Evolutionary conservation across 2,113 vertebrate genomes (phyloP).

Genomic region (Pelmatolapia mariae): DNA sequence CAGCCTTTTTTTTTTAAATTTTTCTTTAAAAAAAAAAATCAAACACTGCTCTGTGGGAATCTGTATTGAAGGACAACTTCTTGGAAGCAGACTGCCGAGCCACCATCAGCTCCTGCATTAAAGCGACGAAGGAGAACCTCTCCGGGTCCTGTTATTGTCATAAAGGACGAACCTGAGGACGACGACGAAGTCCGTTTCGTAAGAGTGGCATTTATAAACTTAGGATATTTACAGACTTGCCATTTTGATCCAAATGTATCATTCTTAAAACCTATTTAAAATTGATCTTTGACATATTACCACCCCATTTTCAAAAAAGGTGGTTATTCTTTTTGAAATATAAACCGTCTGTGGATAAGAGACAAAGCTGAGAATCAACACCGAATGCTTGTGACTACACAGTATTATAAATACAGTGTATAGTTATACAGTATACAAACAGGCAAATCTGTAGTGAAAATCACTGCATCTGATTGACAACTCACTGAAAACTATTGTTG

Average conservation of each 20-base stretch:
- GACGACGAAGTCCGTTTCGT: conserved; percentile 75
- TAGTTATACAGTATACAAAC: background rate
- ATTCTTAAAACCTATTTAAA: accelerated
- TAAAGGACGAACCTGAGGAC: conserved; percentile 76
- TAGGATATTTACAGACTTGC: background rate
- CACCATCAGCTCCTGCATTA: conserved; percentile 35
- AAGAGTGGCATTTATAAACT: conserved; percentile 4
- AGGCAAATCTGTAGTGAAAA: background rate
- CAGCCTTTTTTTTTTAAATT: background rate
- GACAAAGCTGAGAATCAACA: background rate
- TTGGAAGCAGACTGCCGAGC: conserved; percentile 60
- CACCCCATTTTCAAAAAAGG: background rate
- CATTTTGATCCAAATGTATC: background rate
- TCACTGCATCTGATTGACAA: background rate
- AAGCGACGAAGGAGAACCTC: conserved; percentile 65
- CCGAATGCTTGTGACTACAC: accelerated
- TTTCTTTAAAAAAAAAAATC: background rate
- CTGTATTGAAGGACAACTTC: conserved; percentile 16
- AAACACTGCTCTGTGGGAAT: background rate
- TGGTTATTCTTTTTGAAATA: background rate
- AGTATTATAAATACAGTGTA: background rate
- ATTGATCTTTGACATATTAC: background rate
- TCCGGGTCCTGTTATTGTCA: conserved; percentile 71
- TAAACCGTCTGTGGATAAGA: background rate
- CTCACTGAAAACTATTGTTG: background rate